These are phyloP conservation scores for Trachelus stipa DNA, from an alignment of 2,888 invertebrate species.

Conservation along the genomic window DNA sequence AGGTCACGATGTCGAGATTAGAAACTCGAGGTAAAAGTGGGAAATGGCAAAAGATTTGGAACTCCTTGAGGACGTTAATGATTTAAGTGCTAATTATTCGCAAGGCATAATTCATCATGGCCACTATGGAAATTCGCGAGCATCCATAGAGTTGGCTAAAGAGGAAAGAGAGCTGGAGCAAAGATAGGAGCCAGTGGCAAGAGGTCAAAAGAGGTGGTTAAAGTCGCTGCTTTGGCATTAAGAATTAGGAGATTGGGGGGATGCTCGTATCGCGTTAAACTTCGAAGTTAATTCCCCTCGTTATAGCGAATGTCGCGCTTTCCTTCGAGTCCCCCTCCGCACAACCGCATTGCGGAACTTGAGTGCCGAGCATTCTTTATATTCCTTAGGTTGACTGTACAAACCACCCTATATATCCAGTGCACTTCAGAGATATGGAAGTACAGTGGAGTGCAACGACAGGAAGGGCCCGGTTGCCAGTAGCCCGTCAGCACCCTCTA, in stretches of 20 bases:
- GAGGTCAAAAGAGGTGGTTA: too few species aligned
- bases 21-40: too few species aligned
- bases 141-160: conserved; percentile 44
- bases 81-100: conserved; percentile 32
- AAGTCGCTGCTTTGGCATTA: too few species aligned
- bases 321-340: conserved; percentile 42
- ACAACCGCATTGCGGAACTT: conserved; percentile 54
- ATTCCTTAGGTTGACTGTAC: background rate
- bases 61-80: conserved; percentile 27
- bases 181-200: conserved; percentile 10
- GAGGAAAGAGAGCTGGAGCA: conserved; percentile 30
- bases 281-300: conserved; percentile 49
- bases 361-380: conserved; percentile 4
- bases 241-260: conserved; percentile 22
- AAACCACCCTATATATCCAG: too few species aligned
- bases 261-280: conserved; percentile 47
- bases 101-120: conserved; percentile 34
- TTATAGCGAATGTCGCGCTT: conserved; percentile 48
- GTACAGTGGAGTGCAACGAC: too few species aligned
- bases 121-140: conserved; percentile 31
- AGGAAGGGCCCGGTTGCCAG: too few species aligned
- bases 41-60: too few species aligned
- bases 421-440: too few species aligned
- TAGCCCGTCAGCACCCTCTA: too few species aligned
- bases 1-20: too few species aligned